These are phyloP conservation scores for Coregonus ussuriensis DNA, from an alignment of 2,797 vertebrate species.

Conservation along the genomic window DNA sequence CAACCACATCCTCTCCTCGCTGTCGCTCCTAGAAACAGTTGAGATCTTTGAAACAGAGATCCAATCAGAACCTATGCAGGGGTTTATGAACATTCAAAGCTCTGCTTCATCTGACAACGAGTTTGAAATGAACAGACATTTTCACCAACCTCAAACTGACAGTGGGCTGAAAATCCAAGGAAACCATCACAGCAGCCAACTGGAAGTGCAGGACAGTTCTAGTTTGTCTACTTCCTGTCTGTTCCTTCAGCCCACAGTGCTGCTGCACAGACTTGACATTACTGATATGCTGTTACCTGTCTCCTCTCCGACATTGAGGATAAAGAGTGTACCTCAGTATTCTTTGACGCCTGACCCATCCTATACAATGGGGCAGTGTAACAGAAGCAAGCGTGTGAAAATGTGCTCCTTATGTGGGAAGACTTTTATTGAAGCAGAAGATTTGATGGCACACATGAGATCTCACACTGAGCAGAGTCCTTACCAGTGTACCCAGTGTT, in stretches of 20 bases:
- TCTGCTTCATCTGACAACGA: background rate
- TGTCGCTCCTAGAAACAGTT: background rate
- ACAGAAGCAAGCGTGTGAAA: background rate
- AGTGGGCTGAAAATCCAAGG: background rate
- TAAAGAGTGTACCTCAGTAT: background rate
- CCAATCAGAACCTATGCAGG: background rate
- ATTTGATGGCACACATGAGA: background rate
- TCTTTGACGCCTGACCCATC: background rate
- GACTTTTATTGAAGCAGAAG: background rate
- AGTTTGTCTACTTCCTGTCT: background rate
- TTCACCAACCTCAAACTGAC: background rate
- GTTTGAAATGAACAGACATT: background rate
- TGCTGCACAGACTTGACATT: background rate
- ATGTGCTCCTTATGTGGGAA: background rate
- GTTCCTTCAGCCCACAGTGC: background rate
- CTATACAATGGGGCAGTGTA: background rate
- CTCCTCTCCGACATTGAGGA: background rate
- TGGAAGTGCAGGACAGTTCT: background rate
- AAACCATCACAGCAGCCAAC: background rate
- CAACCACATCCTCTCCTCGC: background rate
- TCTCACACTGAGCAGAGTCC: constrained; percentile 1
- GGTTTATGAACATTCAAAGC: background rate
- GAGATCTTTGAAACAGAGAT: background rate
- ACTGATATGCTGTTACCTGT: background rate
- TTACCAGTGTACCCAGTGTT: background rate